Evolutionary conservation across 2,797 vertebrate genomes (phyloP), one percentile per base, ranked within the genome.

Genomic region (Capromys pilorides): DNA sequence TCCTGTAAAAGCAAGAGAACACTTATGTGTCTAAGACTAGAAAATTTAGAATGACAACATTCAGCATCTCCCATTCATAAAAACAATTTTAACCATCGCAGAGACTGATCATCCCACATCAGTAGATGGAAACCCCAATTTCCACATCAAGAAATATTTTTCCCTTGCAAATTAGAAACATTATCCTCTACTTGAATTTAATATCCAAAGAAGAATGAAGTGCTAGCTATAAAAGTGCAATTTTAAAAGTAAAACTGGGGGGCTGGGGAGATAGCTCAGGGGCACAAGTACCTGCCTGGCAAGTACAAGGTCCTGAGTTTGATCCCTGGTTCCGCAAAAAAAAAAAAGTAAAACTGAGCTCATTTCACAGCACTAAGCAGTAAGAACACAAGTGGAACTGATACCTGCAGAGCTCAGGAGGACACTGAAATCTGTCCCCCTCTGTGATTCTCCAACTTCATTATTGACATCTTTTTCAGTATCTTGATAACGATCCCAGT

Each of bases 401-500:
- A 97, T 98, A 99, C 99, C 99, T 98, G 98, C 98, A 71, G 98
- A 98, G 96, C 98, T 98, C 91, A 99, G 98, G 91, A 99, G 98
- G 94, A 99, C 98, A 10, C 98, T 98, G 98, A 99, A 99, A 94
- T 99, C 99, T 0, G 98, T 97, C 96, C 99, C 99, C 98, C 99
- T 98, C 97, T 98, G 98, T 9, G 98, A 96, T 64, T 99, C 99
- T 62, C 84, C 98, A 87, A 84, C 89, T n/a, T 99, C 98, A 4
- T 96, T 97, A 85, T 96, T 95, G 39, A 78, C 94, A 61, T 98
- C 98, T 96, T 98, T 98, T 87, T 98, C 98, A 80, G 90, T 97
- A 86, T 98, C 98, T 90, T 99, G 92, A 66, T 99, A 99, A 80
- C 99, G 99, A 96, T 98, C 98, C 99, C 99, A 99, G 97, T 99